A percentile compares a stretch with the other conserved stretches of the same genome.
These are phyloP conservation scores for Drosophila barbarae DNA, from an alignment of 2,888 invertebrate genomes.

Conservation along the genomic window DNA sequence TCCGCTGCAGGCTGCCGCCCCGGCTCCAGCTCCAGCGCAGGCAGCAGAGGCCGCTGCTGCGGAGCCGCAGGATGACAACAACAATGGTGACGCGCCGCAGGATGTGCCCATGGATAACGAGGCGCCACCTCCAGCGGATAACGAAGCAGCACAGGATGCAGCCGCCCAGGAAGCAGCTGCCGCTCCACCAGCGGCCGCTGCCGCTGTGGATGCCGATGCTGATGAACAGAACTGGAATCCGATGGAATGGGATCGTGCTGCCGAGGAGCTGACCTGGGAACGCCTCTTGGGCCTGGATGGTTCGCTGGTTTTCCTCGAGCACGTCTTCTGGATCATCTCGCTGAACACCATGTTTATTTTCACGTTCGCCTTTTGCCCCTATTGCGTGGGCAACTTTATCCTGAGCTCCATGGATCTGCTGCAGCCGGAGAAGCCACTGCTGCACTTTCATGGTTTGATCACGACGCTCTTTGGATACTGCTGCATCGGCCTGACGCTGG, in stretches of 20 bases:
- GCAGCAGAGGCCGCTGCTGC: conserved; percentile 77
- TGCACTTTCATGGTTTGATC: conserved; percentile 94
- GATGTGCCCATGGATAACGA: conserved; percentile 77
- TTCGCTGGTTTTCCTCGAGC: conserved; percentile 97
- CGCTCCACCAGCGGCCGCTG: conserved; percentile 82
- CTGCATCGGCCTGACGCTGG: conserved; percentile 90
- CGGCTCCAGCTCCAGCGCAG: conserved; percentile 61
- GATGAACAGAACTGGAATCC: conserved; percentile 93
- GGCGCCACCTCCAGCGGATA: conserved; percentile 79
- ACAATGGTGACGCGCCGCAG: conserved; percentile 69
- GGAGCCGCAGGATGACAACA: conserved; percentile 79
- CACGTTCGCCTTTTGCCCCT: conserved; percentile 97
- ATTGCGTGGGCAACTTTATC: conserved; percentile 94
- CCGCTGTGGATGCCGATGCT: conserved; percentile 80
- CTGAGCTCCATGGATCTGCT: conserved; percentile 84
- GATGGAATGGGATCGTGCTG: conserved; percentile 98
- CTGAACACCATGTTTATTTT: conserved; percentile 97
- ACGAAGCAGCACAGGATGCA: conserved; percentile 75
- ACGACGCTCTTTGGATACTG: conserved; percentile 97
- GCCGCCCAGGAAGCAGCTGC: conserved; percentile 80
- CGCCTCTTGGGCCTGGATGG: conserved; percentile 96
- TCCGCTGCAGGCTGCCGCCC: conserved; percentile 66
- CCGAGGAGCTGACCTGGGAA: conserved; percentile 99
- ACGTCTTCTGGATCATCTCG: conserved; percentile 99
- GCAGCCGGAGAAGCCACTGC: conserved; percentile 80